Base-by-base conservation (phyloP, 37 sponge, comb jelly and placozoan genomes). In the Theonella swinhoei region DNA sequence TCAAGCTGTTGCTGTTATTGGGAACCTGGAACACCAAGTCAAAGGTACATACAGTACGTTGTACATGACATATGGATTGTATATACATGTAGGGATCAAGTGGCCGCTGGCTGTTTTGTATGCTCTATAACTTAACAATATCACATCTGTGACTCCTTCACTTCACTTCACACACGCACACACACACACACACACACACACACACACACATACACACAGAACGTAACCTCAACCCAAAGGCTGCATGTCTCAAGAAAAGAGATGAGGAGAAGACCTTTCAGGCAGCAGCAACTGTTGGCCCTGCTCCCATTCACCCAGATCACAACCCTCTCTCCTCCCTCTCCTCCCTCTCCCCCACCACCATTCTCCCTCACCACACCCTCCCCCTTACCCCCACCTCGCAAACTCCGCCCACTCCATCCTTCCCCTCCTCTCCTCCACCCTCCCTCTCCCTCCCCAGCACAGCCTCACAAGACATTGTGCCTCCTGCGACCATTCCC, bases 1-100 rank as follows among this genome's bases (percentile, higher is more conserved):
- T 41, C 94, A 93, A 63, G 96, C 98, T 39, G 96, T 98, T 8
- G 70, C 90, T 29, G 96, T 98, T 37, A 98, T 98, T 20, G 85
- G 79, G 42, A 91, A 76, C 36, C 89, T 98, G 25, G 98, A 98
- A 84, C 75, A 77, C 0, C 92, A 96, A 82, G 87, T 91, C 37
- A 76, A 68, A 81, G 87, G 91, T 91, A 65, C 59, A 32, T 23
- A 47, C 54, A 39, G 74, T 73, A 42, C 2, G 39, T n/a, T n/a
- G n/a, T n/a, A n/a, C n/a, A n/a, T n/a, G n/a, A 70, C 3, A 3
- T 24, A 22, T 29, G 20, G 35, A 2, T 70, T 23, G 20, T 34
- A 28, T 29, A 36, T n/a, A n/a, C n/a, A n/a, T 30, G 23, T 37
- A 3, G 20, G 68, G 19, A 29, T 29, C 23, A 24, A n/a, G 26